Evolutionary conservation across 2,888 invertebrate genomes (phyloP).

Genomic region (Drosophila conformis): DNA sequence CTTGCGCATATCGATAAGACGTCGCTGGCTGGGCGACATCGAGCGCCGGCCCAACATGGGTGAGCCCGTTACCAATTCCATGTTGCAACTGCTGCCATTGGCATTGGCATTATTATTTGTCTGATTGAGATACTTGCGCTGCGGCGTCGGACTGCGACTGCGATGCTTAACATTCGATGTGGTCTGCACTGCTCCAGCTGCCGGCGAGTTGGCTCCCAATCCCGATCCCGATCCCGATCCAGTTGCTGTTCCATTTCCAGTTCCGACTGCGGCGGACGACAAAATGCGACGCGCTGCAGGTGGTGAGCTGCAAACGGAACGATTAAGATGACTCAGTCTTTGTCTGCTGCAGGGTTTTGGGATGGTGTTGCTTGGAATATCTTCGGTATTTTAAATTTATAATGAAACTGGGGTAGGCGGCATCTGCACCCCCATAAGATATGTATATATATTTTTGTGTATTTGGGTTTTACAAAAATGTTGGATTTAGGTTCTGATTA

Average conservation of each 20-base stretch:
- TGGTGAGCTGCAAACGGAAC: conserved; percentile 81
- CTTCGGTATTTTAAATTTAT: neutral
- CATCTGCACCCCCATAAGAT: neutral
- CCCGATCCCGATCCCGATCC: conserved; percentile 1
- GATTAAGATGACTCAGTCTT: neutral
- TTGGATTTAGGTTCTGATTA: neutral
- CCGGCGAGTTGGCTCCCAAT: conserved; percentile 17
- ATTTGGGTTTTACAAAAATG: neutral
- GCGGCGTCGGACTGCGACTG: conserved; percentile 86
- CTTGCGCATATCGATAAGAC: conserved; percentile 82
- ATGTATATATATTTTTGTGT: no score
- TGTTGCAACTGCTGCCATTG: neutral
- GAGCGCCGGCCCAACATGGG: conserved; percentile 82
- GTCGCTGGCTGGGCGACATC: conserved; percentile 84
- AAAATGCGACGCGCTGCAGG: conserved; percentile 82
- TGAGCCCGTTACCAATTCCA: conserved; percentile 57
- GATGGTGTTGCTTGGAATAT: neutral
- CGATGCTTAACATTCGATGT: conserved; percentile 81
- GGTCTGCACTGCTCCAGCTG: conserved; percentile 9
- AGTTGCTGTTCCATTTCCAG: conserved; percentile 7
- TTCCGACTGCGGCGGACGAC: conserved; percentile 39
- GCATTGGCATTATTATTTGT: conserved; percentile 5
- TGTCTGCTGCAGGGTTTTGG: no score
- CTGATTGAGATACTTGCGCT: conserved; percentile 85
- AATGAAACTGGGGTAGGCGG: neutral